phyloP scores from a whole-genome alignment of 2,888 invertebrate genomes.

The Tricholauxania praeusta region DNA sequence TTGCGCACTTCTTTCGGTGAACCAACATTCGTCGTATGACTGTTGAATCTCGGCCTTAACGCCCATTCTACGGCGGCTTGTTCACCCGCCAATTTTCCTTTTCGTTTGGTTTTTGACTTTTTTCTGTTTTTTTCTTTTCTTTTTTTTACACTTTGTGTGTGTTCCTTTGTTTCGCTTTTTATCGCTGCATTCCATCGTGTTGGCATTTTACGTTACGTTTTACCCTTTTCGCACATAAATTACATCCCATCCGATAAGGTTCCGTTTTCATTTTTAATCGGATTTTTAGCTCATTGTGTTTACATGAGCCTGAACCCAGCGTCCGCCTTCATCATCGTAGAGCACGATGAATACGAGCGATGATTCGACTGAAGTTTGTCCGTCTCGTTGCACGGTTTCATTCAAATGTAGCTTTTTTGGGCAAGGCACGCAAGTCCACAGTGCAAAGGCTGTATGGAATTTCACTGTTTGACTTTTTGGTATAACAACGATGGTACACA shows the following conservation, averaged over 20 bases:
- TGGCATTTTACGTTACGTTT: slow-evolving; percentile 48
- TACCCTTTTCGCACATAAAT: slow-evolving; percentile 65
- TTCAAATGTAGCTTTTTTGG: too few species aligned
- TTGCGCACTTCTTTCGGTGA: neutral
- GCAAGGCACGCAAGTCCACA: too few species aligned
- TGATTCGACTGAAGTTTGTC: neutral
- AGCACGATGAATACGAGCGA: neutral
- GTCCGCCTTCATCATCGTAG: neutral
- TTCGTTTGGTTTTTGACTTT: slow-evolving; percentile 39
- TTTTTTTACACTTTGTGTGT: slow-evolving; percentile 44
- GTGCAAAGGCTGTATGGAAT: too few species aligned
- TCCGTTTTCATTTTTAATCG: slow-evolving; percentile 64
- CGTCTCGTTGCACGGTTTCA: neutral
- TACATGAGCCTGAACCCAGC: slow-evolving; percentile 15
- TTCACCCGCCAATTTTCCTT: slow-evolving; percentile 1
- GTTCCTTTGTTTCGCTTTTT: slow-evolving; percentile 58
- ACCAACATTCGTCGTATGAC: neutral
- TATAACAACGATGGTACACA: too few species aligned
- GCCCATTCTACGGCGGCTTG: neutral
- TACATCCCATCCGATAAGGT: slow-evolving; percentile 63
- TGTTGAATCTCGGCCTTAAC: neutral
- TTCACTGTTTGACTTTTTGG: too few species aligned
- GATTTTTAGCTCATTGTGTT: slow-evolving; percentile 50
- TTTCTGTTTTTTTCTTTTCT: slow-evolving; percentile 17
- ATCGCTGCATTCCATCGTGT: slow-evolving; percentile 54